Evolutionary conservation across 2,113 vertebrate genomes (phyloP).

Genomic region (Procavia capensis): DNA sequence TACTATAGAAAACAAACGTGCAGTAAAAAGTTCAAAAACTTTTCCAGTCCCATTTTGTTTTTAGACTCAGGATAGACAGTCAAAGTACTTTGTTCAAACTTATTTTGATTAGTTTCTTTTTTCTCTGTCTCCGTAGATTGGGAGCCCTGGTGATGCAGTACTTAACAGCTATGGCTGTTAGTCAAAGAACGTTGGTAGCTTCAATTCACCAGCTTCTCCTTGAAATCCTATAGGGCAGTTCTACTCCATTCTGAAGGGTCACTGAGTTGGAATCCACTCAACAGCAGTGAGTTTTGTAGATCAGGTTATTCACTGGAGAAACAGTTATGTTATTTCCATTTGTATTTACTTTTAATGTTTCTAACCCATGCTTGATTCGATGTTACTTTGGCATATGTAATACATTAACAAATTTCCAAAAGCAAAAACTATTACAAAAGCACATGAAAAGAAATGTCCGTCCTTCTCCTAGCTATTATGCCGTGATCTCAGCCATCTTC

Average conservation of each 20-base stretch:
- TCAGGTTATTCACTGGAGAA: neutral
- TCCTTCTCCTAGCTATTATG: neutral
- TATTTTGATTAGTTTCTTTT: neutral
- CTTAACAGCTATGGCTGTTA: no score
- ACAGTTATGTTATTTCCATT: neutral
- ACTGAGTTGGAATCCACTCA: no score
- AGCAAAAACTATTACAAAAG: neutral
- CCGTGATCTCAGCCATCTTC: neutral
- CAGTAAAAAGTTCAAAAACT: neutral
- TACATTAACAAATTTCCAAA: neutral
- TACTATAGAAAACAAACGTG: neutral
- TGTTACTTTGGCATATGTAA: neutral
- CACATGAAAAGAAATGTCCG: neutral
- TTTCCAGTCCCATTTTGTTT: neutral
- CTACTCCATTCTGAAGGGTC: no score
- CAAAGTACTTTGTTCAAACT: neutral
- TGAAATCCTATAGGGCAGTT: no score
- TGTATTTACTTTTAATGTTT: neutral
- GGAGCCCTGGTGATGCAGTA: no score
- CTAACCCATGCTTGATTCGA: neutral
- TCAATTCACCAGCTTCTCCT: no score
- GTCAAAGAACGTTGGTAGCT: no score
- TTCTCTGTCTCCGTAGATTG: neutral
- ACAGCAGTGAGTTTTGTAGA: no score
- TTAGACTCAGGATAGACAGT: neutral